These are phyloP conservation scores for Gulo gulo DNA, from an alignment of 2,113 vertebrate species.

Conservation along the genomic window DNA sequence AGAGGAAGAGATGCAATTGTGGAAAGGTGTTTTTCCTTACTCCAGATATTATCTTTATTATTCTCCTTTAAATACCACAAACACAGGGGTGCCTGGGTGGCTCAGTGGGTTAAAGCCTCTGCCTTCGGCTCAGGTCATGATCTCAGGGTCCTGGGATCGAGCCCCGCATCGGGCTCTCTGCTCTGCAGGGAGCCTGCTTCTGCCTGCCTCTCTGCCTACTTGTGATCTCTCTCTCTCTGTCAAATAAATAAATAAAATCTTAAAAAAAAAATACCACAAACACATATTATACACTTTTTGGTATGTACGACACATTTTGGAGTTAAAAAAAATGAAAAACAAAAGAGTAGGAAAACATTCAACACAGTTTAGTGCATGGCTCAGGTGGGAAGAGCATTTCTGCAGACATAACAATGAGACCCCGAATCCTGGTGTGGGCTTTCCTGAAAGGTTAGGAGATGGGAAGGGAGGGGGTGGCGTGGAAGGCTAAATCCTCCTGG, in stretches of 20 bases:
- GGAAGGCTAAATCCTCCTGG: neutral
- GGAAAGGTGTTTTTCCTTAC: neutral
- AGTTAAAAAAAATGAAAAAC: neutral
- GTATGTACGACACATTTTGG: neutral
- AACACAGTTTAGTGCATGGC: neutral
- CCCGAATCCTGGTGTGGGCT: neutral
- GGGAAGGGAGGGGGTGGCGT: neutral
- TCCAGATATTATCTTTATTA: neutral
- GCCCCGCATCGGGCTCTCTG: too few relatives aligned
- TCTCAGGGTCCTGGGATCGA: too few relatives aligned
- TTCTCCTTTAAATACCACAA: neutral
- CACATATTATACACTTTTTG: neutral
- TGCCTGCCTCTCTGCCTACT: too few relatives aligned
- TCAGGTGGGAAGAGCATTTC: neutral
- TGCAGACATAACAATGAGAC: neutral
- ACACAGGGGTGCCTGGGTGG: neutral
- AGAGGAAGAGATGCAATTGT: neutral
- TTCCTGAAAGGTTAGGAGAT: neutral
- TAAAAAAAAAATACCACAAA: neutral
- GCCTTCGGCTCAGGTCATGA: too few relatives aligned
- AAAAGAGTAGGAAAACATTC: neutral
- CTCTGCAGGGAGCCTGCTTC: too few relatives aligned
- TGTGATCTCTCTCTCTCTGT: too few relatives aligned
- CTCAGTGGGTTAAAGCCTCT: too few relatives aligned
- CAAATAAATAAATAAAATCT: too few relatives aligned